Evolutionary conservation across 1,140 invertebrate genomes (phyloP).

Genomic region (Drosophila nigrodunni): DNA sequence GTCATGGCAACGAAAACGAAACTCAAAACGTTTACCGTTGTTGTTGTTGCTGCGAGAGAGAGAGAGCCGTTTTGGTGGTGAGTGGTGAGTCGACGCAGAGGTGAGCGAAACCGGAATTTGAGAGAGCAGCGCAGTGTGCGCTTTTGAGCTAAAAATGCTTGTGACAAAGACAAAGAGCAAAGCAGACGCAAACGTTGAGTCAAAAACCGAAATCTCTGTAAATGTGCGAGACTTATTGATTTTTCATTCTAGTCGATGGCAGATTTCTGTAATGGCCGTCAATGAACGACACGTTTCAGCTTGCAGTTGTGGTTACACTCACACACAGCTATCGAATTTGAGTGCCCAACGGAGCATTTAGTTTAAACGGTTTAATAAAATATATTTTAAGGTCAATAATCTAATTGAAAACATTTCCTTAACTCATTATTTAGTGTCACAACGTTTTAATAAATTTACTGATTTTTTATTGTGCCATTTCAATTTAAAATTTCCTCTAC

Average conservation of each 20-base stretch:
- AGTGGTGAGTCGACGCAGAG: slow-evolving; percentile 72
- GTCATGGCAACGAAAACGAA: slow-evolving; percentile 59
- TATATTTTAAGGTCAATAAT: slow-evolving; percentile 7
- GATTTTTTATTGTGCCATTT: not conserved
- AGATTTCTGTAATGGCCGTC: slow-evolving; percentile 47
- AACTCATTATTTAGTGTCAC: too few species aligned
- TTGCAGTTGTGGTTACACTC: slow-evolving; percentile 9
- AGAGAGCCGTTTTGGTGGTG: slow-evolving; percentile 9
- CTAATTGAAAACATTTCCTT: not conserved
- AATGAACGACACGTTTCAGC: slow-evolving; percentile 25
- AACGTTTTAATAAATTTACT: not conserved
- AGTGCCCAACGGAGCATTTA: slow-evolving; percentile 13
- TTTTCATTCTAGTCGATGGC: slow-evolving; percentile 58
- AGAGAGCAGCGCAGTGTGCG: slow-evolving; percentile 19
- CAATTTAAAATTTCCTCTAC: slow-evolving; percentile 1
- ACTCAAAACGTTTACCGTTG: slow-evolving; percentile 12
- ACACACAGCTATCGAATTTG: slow-evolving; percentile 1
- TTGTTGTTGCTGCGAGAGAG: slow-evolving; percentile 1
- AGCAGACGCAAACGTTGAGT: not conserved
- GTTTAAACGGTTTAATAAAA: slow-evolving; percentile 13
- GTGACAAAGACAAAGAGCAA: slow-evolving; percentile 9
- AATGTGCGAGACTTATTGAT: slow-evolving; percentile 68
- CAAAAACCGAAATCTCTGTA: slow-evolving; percentile 16
- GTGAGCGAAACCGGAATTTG: slow-evolving; percentile 64
- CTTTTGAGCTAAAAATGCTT: slow-evolving; percentile 52